phyloP scores from a whole-genome alignment of 2,888 invertebrate genomes.

The Diarsia rubi region DNA sequence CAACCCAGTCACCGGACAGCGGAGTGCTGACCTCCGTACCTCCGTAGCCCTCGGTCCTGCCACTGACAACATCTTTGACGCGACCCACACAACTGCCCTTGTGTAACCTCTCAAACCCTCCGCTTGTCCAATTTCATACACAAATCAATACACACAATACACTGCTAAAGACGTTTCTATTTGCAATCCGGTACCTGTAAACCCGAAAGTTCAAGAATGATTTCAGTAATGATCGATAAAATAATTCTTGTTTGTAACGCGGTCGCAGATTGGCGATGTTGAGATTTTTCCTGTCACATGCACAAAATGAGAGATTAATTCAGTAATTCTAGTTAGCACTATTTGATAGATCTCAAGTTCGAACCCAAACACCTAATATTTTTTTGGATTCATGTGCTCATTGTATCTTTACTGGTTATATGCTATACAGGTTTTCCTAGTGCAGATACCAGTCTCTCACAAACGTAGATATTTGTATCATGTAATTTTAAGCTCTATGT shows the following conservation, averaged over 20 bases:
- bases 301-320: background rate
- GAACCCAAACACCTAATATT: too few relatives aligned
- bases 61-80: constrained; percentile 86
- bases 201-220: constrained; percentile 2
- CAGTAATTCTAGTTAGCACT: background rate
- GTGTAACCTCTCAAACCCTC: constrained; percentile 83
- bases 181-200: constrained; percentile 65
- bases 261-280: background rate
- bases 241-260: background rate
- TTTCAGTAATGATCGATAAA: background rate
- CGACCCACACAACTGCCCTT: constrained; percentile 81
- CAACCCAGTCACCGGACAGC: constrained; percentile 70
- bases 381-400: too few relatives aligned
- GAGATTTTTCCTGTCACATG: background rate
- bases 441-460: too few relatives aligned
- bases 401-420: too few relatives aligned
- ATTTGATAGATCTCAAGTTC: background rate
- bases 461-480: too few relatives aligned
- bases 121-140: constrained; percentile 79
- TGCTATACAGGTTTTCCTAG: too few relatives aligned
- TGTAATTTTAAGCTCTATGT: too few relatives aligned
- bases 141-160: constrained; percentile 76
- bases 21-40: constrained; percentile 80
- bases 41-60: constrained; percentile 84
- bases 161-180: constrained; percentile 75